These are phyloP conservation scores for Scalopus aquaticus DNA, from an alignment of 2,113 vertebrate genomes.

Conservation along the genomic window DNA sequence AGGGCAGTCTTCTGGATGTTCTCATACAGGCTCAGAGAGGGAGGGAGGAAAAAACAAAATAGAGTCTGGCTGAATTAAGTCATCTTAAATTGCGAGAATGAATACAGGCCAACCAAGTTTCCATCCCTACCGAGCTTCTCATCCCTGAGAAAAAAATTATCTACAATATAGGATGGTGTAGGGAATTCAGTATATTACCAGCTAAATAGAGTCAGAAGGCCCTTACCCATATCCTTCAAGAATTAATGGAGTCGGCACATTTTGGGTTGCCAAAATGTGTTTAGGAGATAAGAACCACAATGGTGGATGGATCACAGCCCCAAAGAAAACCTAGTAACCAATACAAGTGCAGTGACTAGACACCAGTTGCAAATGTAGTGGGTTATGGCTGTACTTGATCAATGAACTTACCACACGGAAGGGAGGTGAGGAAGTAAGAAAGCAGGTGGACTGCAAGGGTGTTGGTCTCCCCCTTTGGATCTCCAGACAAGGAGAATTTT, in stretches of 20 bases:
- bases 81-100: slow-evolving; percentile 1
- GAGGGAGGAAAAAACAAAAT: not conserved
- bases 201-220: not conserved
- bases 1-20: not conserved
- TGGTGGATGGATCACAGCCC: not conserved
- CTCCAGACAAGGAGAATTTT: not conserved
- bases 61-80: not conserved
- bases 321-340: not conserved
- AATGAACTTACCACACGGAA: not conserved
- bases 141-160: not conserved
- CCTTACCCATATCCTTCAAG: not conserved
- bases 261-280: not conserved
- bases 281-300: not conserved
- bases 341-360: not conserved
- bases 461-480: not conserved
- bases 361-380: not conserved
- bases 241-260: not conserved
- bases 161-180: not conserved
- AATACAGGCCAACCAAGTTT: not conserved
- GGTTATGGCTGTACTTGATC: not conserved
- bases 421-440: not conserved
- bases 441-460: not conserved
- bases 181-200: not conserved
- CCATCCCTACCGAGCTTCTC: not conserved
- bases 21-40: not conserved